Evolutionary conservation across 2,797 vertebrate species (phyloP).

Genomic region (Eospalax fontanierii): DNA sequence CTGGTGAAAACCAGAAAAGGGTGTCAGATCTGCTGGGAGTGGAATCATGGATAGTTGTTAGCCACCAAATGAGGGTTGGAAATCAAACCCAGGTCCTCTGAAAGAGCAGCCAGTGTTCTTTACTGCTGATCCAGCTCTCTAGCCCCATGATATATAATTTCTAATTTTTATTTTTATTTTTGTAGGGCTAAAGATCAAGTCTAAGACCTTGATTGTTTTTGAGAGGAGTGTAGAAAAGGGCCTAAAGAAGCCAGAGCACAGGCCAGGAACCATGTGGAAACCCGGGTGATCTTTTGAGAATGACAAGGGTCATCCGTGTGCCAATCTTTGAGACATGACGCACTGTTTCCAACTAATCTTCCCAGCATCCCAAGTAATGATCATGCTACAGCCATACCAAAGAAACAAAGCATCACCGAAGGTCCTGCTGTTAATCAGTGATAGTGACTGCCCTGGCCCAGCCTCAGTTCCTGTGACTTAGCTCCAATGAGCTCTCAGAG

Average conservation of each 20-base stretch:
- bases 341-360: neutral
- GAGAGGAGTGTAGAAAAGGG: neutral
- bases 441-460: neutral
- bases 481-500: neutral
- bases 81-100: too few relatives aligned
- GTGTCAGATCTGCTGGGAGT: too few relatives aligned
- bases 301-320: accelerated
- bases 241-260: neutral
- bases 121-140: too few relatives aligned
- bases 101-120: too few relatives aligned
- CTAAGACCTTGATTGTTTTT: neutral
- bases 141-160: too few relatives aligned
- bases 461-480: too few relatives aligned
- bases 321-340: accelerated
- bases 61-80: too few relatives aligned
- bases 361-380: too few relatives aligned
- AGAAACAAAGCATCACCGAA: neutral
- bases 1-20: too few relatives aligned
- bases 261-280: neutral
- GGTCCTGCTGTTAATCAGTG: neutral
- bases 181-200: neutral
- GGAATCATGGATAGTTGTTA: too few relatives aligned
- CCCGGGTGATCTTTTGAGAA: neutral
- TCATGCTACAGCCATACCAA: neutral
- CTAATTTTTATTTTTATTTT: neutral